phyloP scores from a whole-genome alignment of 30 jellyfish, hydroid and myxozoan species.

The Nemopilema nomurai region DNA sequence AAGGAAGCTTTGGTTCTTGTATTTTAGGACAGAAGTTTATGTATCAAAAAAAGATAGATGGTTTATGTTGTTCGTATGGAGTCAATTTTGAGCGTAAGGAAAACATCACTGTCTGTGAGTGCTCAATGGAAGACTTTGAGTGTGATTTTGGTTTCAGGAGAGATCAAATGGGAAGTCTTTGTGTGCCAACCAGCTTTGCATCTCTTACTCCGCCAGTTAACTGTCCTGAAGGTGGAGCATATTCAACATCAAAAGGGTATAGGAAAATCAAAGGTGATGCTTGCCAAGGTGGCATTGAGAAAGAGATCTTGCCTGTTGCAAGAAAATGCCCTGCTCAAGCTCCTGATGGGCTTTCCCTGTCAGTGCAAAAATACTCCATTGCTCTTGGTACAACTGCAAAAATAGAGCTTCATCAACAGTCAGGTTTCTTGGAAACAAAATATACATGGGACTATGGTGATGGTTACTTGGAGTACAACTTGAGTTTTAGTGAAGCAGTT shows the following conservation, averaged over 20 bases:
- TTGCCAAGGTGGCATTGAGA: slow-evolving; percentile 85
- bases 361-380: slow-evolving; percentile 51
- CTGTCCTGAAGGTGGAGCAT: slow-evolving; percentile 70
- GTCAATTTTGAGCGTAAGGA: slow-evolving; percentile 20
- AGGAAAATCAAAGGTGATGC: slow-evolving; percentile 63
- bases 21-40: slow-evolving; percentile 49
- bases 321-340: slow-evolving; percentile 74
- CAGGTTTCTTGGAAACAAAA: slow-evolving; percentile 68
- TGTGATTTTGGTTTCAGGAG: slow-evolving; percentile 74
- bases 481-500: slow-evolving; percentile 61
- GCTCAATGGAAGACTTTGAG: slow-evolving; percentile 77
- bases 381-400: slow-evolving; percentile 55
- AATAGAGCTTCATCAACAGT: slow-evolving; percentile 46
- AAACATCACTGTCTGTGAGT: slow-evolving; percentile 62
- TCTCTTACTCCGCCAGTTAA: slow-evolving; percentile 41
- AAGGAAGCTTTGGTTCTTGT: slow-evolving; percentile 42
- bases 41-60: slow-evolving; percentile 34
- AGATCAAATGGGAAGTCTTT: slow-evolving; percentile 30
- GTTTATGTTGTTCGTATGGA: slow-evolving; percentile 63
- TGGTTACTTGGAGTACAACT: slow-evolving; percentile 37
- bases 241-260: slow-evolving; percentile 72
- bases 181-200: slow-evolving; percentile 73
- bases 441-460: slow-evolving; percentile 88
- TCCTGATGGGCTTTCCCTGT: slow-evolving; percentile 64
- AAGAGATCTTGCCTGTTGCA: slow-evolving; percentile 58